These are phyloP conservation scores for Epinotia nisella DNA, from an alignment of 2,888 invertebrate species.

Conservation along the genomic window DNA sequence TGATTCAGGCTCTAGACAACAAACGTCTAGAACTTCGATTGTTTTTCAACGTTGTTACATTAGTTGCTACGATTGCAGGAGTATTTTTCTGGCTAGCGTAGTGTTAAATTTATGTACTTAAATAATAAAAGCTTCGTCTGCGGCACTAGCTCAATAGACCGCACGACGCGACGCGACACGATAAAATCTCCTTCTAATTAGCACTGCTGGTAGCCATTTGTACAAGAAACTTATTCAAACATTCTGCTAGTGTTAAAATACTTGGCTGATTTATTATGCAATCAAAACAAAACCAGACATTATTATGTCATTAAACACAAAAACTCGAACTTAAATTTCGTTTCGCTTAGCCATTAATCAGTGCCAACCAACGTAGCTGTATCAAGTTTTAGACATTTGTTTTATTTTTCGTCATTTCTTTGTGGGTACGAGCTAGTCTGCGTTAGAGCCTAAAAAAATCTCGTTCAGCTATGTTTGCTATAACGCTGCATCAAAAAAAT, in stretches of 20 bases:
- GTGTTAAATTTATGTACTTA: no score
- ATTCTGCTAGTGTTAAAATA: background rate
- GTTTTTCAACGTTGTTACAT: no score
- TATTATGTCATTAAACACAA: slow-evolving; percentile 29
- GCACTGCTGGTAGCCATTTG: background rate
- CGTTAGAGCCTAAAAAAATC: background rate
- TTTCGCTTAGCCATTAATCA: slow-evolving; percentile 34
- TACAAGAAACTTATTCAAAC: no score
- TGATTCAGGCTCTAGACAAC: background rate
- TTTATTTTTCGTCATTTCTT: slow-evolving; percentile 14
- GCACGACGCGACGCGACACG: no score
- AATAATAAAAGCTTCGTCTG: no score
- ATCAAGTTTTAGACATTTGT: slow-evolving; percentile 19
- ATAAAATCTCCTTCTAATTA: background rate
- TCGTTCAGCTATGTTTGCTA: background rate
- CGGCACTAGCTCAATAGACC: no score
- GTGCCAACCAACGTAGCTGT: slow-evolving; percentile 10
- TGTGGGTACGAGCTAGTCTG: background rate
- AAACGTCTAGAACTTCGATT: background rate
- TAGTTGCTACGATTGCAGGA: no score
- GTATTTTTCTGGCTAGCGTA: no score
- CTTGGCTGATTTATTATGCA: slow-evolving; percentile 10
- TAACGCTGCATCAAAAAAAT: no score
- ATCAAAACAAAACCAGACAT: slow-evolving; percentile 28
- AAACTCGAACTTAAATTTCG: slow-evolving; percentile 16